Evolutionary conservation across 92 coral and sea anemone species (phyloP).

Genomic region (Phenganax marumi): DNA sequence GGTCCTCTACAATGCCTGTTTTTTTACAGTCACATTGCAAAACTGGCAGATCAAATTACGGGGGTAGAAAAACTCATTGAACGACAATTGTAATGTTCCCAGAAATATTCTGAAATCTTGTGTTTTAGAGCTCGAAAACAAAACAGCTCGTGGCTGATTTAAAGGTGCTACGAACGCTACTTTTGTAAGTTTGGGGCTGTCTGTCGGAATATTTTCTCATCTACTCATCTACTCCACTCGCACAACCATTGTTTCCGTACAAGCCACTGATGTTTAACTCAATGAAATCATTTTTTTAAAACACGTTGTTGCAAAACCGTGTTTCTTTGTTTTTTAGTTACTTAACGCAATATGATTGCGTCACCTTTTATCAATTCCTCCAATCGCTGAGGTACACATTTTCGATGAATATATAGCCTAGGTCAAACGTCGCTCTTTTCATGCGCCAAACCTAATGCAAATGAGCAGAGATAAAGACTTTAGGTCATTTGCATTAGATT

Average conservation of each 20-base stretch:
- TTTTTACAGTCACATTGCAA: too few species aligned
- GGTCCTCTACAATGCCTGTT: background rate
- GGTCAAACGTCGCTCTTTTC: too few species aligned
- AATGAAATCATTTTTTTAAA: background rate
- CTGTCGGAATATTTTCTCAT: background rate
- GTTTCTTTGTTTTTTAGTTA: slow-evolving; percentile 55
- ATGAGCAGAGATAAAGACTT: too few species aligned
- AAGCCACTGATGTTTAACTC: background rate
- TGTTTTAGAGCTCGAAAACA: slow-evolving; percentile 58
- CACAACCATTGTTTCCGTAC: too few species aligned
- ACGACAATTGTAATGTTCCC: too few species aligned
- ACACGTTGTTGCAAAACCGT: background rate
- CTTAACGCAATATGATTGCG: slow-evolving; percentile 95
- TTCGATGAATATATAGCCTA: too few species aligned
- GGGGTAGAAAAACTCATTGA: too few species aligned
- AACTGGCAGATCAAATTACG: too few species aligned
- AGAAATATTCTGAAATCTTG: background rate
- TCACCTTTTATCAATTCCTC: slow-evolving; percentile 86
- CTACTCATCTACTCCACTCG: too few species aligned
- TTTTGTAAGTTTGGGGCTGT: slow-evolving; percentile 66
- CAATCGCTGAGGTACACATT: slow-evolving; percentile 74
- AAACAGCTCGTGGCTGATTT: slow-evolving; percentile 89
- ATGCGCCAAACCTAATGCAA: too few species aligned
- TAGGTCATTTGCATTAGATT: too few species aligned
- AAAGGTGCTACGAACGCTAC: slow-evolving; percentile 71